Percentiles rank a stretch among this genome's conserved stretches.
Conservation (phyloP, 2,113 vertebrate genomes). For the Hemiscyllium ocellatum region DNA sequence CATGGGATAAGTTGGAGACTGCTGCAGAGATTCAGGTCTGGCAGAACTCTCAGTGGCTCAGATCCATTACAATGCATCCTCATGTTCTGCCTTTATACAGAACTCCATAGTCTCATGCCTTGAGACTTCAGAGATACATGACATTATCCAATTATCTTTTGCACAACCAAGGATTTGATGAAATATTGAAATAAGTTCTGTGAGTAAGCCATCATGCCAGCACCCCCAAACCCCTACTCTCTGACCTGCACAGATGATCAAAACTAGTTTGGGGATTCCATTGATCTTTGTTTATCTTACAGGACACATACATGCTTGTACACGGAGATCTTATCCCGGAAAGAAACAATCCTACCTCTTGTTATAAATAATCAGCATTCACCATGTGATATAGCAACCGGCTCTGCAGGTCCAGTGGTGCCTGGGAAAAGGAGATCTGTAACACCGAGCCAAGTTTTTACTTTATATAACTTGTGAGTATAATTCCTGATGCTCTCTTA, state of each 20-base stretch:
- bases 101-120: too few relatives aligned
- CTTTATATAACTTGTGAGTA: not conserved
- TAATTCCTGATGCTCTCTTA: not conserved
- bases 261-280: not conserved
- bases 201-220: too few relatives aligned
- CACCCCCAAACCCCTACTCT: not conserved
- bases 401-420: not conserved
- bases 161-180: too few relatives aligned
- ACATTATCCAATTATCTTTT: too few relatives aligned
- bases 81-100: too few relatives aligned
- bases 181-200: too few relatives aligned
- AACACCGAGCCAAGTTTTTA: not conserved
- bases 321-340: not conserved
- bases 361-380: not conserved
- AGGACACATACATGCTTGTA: not conserved
- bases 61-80: too few relatives aligned
- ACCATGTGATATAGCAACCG: not conserved
- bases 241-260: not conserved
- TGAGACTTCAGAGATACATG: too few relatives aligned
- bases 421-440: not conserved
- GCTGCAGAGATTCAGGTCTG: too few relatives aligned
- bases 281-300: not conserved
- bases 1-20: too few relatives aligned
- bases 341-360: not conserved
- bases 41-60: too few relatives aligned